phyloP scores from a whole-genome alignment of 2,888 invertebrate species.

The Sepiola atlantica region DNA sequence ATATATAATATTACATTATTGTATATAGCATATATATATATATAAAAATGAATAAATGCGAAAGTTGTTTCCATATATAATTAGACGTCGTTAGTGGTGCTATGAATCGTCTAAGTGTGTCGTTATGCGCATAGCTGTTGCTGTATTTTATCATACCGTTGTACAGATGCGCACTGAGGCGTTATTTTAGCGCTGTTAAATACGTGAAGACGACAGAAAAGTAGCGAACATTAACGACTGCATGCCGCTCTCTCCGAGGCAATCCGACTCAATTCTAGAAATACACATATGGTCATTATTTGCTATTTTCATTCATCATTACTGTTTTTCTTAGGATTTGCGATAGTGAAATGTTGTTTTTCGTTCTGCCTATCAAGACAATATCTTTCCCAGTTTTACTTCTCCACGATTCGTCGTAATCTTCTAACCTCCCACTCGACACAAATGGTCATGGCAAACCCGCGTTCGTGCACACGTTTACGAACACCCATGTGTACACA shows the following conservation, averaged over 20 bases:
- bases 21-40: no score
- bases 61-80: no score
- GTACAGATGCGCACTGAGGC: neutral
- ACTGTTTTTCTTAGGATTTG: neutral
- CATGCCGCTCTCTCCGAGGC: neutral
- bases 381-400: neutral
- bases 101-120: neutral
- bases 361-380: slow-evolving; percentile 15
- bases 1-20: no score
- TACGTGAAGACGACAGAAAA: neutral
- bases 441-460: neutral
- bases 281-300: slow-evolving; percentile 1
- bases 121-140: neutral
- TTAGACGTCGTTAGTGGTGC: neutral
- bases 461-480: neutral
- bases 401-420: neutral
- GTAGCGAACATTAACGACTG: neutral
- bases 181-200: neutral
- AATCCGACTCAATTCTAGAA: neutral
- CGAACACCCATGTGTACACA: neutral
- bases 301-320: slow-evolving; percentile 16
- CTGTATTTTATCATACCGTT: neutral
- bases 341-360: neutral
- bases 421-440: neutral
- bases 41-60: no score